Conservation (phyloP, 1,140 invertebrate species). For the Bicyclus anynana region DNA sequence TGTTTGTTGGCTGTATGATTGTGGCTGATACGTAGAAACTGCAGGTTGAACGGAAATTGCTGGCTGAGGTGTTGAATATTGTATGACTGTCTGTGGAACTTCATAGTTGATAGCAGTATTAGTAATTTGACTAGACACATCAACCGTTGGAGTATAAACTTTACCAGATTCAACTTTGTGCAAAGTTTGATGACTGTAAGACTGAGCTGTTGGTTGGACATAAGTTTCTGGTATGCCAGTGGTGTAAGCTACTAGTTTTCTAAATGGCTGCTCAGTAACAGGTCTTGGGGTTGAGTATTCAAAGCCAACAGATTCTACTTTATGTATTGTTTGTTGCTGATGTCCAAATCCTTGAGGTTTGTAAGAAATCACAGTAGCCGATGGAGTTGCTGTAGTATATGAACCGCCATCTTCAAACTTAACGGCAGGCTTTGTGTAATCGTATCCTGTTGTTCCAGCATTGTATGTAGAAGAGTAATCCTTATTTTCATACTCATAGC, state of each 20-base stretch:
- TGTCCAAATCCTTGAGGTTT: constrained; percentile 51
- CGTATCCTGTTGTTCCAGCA: constrained; percentile 53
- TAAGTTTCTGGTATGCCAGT: constrained; percentile 56
- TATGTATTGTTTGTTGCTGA: constrained; percentile 53
- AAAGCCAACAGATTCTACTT: constrained; percentile 39
- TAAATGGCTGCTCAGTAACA: constrained; percentile 67
- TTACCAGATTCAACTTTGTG: constrained; percentile 49
- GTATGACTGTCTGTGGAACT: constrained; percentile 38
- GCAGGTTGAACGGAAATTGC: constrained; percentile 28
- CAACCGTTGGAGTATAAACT: constrained; percentile 31
- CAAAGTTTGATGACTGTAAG: constrained; percentile 54
- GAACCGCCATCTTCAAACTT: constrained; percentile 60
- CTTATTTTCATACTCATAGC: constrained; percentile 41
- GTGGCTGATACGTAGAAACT: constrained; percentile 46
- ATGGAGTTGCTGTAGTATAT: constrained; percentile 46
- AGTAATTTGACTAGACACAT: constrained; percentile 29
- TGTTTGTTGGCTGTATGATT: constrained; percentile 52
- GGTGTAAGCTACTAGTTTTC: constrained; percentile 73
- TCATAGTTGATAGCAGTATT: constrained; percentile 34
- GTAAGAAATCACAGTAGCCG: constrained; percentile 46
- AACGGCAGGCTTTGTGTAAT: constrained; percentile 65
- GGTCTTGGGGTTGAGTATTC: constrained; percentile 48
- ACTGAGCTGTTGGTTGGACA: constrained; percentile 42
- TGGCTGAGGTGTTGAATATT: constrained; percentile 47
- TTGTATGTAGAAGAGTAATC: constrained; percentile 28